Percentiles rank a stretch among this genome's conserved stretches.
Conservation (phyloP, 2,888 invertebrate species). For the Drosophila recens region DNA sequence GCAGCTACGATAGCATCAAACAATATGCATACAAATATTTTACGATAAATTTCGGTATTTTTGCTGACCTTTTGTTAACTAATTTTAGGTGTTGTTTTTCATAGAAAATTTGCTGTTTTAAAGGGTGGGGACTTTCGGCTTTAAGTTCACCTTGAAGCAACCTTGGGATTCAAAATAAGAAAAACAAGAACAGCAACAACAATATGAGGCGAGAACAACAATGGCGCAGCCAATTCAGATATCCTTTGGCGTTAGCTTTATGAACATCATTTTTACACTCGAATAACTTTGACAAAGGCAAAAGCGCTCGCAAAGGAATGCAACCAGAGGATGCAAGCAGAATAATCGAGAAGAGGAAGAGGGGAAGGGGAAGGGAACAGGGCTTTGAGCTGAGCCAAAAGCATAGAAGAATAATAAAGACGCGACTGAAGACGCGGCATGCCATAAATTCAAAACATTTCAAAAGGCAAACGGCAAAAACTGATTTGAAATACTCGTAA, state of each 20-base stretch:
- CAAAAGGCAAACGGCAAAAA: constrained; percentile 42
- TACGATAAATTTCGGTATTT: constrained; percentile 33
- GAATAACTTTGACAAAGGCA: constrained; percentile 69
- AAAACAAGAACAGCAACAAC: constrained; percentile 17
- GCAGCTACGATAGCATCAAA: constrained; percentile 59
- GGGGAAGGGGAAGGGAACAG: not conserved
- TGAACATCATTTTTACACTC: constrained; percentile 66
- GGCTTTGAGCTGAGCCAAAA: not conserved
- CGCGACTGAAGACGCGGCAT: constrained; percentile 50
- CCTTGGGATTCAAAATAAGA: constrained; percentile 49
- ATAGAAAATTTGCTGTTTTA: constrained; percentile 10
- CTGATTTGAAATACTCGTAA: constrained; percentile 67
- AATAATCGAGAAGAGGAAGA: not conserved
- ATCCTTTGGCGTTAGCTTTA: constrained; percentile 68
- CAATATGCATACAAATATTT: constrained; percentile 29
- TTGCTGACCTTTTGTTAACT: constrained; percentile 75
- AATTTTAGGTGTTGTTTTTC: constrained; percentile 20
- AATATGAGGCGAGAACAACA: constrained; percentile 19
- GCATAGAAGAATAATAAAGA: constrained; percentile 60
- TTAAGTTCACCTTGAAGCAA: constrained; percentile 71
- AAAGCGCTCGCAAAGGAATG: constrained; percentile 50
- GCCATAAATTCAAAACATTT: constrained; percentile 77
- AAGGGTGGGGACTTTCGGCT: constrained; percentile 29
- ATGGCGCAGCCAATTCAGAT: constrained; percentile 44
- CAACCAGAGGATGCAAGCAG: constrained; percentile 20